Evolutionary conservation across 2,113 vertebrate genomes (phyloP), one percentile per base, ranked within the genome.

Genomic region (Actinemys pallida): DNA sequence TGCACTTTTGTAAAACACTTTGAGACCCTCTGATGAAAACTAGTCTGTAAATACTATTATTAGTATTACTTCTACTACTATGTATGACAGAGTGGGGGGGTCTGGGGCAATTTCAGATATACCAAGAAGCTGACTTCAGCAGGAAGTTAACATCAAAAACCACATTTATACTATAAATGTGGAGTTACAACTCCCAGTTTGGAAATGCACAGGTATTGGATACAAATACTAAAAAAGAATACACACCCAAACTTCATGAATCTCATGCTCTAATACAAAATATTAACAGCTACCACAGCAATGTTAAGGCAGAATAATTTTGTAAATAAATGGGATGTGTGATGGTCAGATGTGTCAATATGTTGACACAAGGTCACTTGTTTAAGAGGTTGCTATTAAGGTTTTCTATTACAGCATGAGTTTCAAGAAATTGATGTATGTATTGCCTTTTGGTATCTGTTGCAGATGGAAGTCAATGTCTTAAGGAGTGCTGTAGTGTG

Each of bases 381-480:
- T 94, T 88, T 39, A 90, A 56, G 47, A 85, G 69, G 80, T 39
- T 3, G 2, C 91, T 96, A 96, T 96, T 97, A 94, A 95, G 84
- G 80, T 81, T 93, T 85, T 94, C 50, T 82, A 93, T 92, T 93
- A 89, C 84, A 0, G 2, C 42, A 11, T 79, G 57, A 92, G 80
- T 90, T 95, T 91, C 95, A 95, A 27, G 22, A 45, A 45, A 25
- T 87, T 91, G 69, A 92, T 31, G 20, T 0, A 76, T 54, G 8
- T 91, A 24, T 79, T 90, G 62, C 50, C 25, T 53, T 76, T 82
- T 92, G 82, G 65, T 95, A 52, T 92, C 92, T 81, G 56, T 94
- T 97, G 93, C 94, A 95, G 92, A 85, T 2, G 83, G 84, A 92
- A 94, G 81, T 94, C 91, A 90, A 89, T 84, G 75, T 83, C 84